Evolutionary conservation across 2,113 vertebrate genomes (phyloP).

Genomic region (Odocoileus hemionus): DNA sequence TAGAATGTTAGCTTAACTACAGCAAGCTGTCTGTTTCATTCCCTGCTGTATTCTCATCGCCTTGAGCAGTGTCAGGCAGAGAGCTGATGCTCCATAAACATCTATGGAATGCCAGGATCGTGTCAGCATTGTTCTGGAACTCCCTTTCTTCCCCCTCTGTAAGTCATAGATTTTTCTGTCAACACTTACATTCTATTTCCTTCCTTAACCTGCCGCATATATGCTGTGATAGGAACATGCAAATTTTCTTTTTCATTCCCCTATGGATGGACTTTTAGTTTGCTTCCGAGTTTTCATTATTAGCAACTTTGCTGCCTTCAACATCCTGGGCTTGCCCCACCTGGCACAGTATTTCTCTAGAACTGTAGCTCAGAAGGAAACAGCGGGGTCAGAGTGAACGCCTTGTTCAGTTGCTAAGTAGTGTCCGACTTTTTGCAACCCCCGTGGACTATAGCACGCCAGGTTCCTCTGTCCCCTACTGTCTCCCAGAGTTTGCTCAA

Average conservation of each 20-base stretch:
- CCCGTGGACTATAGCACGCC: background rate
- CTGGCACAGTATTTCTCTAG: background rate
- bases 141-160: too few species aligned
- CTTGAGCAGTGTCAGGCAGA: background rate
- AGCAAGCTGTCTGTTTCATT: background rate
- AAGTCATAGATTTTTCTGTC: background rate
- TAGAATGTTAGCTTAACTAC: background rate
- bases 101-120: background rate
- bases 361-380: background rate
- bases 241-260: background rate
- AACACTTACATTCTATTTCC: background rate
- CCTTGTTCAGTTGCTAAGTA: background rate
- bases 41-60: background rate
- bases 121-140: background rate
- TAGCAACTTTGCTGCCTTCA: background rate
- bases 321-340: background rate
- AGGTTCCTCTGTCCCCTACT: background rate
- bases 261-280: background rate
- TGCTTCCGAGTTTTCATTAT: background rate
- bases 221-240: background rate
- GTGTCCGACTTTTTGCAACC: background rate
- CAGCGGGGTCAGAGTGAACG: background rate
- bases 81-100: background rate
- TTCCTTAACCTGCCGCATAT: background rate
- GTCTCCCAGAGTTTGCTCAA: background rate